These are phyloP conservation scores for Notodonta ziczac DNA, from an alignment of 2,888 invertebrate species.

Conservation along the genomic window DNA sequence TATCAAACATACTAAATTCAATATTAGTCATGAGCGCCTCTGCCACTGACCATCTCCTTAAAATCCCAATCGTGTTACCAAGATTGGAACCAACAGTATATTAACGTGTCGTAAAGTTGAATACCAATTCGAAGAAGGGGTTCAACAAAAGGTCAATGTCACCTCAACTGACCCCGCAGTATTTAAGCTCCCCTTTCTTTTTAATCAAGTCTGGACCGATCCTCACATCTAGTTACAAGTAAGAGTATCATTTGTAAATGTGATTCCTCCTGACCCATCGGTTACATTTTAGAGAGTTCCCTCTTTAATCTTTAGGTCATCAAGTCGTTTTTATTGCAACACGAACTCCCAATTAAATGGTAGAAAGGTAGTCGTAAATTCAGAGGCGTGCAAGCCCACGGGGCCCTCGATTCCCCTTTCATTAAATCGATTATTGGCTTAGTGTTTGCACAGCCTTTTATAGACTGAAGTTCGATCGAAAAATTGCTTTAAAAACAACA, in stretches of 20 bases:
- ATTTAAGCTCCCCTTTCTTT: slow-evolving; percentile 4
- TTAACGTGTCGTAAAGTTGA: not conserved
- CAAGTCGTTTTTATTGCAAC: slow-evolving; percentile 75
- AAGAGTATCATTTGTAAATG: slow-evolving; percentile 56
- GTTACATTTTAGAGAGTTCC: slow-evolving; percentile 58
- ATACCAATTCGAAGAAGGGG: slow-evolving; percentile 5
- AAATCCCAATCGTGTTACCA: not conserved
- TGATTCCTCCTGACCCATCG: slow-evolving; percentile 37
- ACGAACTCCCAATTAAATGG: slow-evolving; percentile 78
- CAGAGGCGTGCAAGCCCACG: slow-evolving; percentile 66
- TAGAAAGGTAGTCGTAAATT: slow-evolving; percentile 74
- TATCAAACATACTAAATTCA: too few species aligned
- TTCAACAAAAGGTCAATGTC: slow-evolving; percentile 10
- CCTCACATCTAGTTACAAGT: slow-evolving; percentile 30
- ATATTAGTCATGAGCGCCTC: too few species aligned
- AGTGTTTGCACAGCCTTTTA: slow-evolving; percentile 71
- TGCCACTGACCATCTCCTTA: too few species aligned
- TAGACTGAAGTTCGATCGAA: slow-evolving; percentile 69
- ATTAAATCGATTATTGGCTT: slow-evolving; percentile 75
- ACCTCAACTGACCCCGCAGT: slow-evolving; percentile 5
- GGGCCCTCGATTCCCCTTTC: slow-evolving; percentile 75
- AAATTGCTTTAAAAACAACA: slow-evolving; percentile 74
- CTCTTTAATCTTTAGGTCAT: slow-evolving; percentile 72
- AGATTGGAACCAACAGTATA: not conserved
- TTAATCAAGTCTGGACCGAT: slow-evolving; percentile 20